phyloP scores from a whole-genome alignment of 1,140 invertebrate genomes.

The Chelonus insularis region DNA sequence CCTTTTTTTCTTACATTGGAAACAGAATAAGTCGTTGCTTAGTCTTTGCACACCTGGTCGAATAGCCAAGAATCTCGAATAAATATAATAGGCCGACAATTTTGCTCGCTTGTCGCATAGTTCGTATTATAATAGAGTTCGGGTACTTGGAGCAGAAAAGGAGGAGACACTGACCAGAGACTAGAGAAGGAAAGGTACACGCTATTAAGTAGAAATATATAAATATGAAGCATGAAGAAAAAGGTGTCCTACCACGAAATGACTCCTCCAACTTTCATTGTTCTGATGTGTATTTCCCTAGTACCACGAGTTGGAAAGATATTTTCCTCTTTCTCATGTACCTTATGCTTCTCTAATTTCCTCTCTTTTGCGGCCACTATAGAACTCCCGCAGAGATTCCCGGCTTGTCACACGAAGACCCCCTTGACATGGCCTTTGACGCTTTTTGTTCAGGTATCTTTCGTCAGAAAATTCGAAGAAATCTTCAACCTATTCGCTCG shows the following conservation, averaged over 20 bases:
- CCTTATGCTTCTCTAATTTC: too few relatives aligned
- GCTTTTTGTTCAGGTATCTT: conserved; percentile 9
- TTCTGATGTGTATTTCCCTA: not conserved
- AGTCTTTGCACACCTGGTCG: too few relatives aligned
- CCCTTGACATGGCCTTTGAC: conserved; percentile 14
- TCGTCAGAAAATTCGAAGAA: not conserved
- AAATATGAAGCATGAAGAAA: not conserved
- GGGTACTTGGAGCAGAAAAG: too few relatives aligned
- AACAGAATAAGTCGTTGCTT: not conserved
- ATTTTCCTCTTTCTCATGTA: too few relatives aligned
- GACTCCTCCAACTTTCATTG: not conserved
- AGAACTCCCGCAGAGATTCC: conserved; percentile 13
- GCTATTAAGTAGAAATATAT: not conserved
- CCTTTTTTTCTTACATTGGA: not conserved
- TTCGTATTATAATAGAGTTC: too few relatives aligned
- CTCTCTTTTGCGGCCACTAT: not conserved
- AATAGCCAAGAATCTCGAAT: too few relatives aligned
- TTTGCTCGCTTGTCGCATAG: too few relatives aligned
- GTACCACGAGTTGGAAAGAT: too few relatives aligned
- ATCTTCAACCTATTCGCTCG: not conserved
- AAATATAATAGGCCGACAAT: too few relatives aligned
- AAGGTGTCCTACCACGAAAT: not conserved
- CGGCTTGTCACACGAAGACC: not conserved
- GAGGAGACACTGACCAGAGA: too few relatives aligned
- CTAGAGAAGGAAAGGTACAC: not conserved